Conservation (phyloP, 1,140 invertebrate species). For the Pygmarrhopalites habei region DNA sequence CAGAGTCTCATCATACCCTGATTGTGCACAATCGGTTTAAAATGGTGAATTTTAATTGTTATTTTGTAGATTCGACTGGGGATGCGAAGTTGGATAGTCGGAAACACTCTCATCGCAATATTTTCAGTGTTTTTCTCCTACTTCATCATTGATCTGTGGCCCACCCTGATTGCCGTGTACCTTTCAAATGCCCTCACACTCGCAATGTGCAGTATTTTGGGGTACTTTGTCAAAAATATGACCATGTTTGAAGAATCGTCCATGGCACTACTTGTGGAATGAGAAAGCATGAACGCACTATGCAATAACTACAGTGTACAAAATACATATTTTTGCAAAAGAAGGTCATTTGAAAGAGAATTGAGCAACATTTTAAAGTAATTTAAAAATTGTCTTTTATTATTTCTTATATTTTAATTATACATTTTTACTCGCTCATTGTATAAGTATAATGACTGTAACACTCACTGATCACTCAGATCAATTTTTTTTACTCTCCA, state of each 20-base stretch:
- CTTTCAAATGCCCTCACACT: neutral
- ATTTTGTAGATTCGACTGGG: too few relatives aligned
- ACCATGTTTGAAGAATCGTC: conserved; percentile 2
- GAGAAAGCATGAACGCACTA: neutral
- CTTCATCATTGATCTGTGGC: neutral
- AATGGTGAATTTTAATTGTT: too few relatives aligned
- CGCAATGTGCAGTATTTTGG: neutral
- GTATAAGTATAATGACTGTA: too few relatives aligned
- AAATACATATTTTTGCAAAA: neutral
- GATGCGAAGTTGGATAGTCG: conserved; percentile 5
- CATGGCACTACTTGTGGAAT: conserved; percentile 7
- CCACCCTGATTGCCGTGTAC: neutral
- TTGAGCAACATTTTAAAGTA: neutral
- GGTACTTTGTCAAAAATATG: conserved; percentile 9
- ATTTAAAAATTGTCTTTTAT: too few relatives aligned
- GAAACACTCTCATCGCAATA: neutral
- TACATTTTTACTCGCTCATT: too few relatives aligned
- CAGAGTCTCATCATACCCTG: too few relatives aligned
- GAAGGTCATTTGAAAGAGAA: neutral
- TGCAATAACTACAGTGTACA: neutral
- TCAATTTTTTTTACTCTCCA: too few relatives aligned
- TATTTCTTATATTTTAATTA: too few relatives aligned
- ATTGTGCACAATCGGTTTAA: too few relatives aligned
- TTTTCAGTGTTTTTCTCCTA: neutral
- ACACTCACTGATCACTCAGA: too few relatives aligned